Percentiles rank a stretch among this genome's conserved stretches.
These are phyloP conservation scores for Pelecanoides urinatrix DNA, from an alignment of 2,113 vertebrate genomes.

Conservation along the genomic window DNA sequence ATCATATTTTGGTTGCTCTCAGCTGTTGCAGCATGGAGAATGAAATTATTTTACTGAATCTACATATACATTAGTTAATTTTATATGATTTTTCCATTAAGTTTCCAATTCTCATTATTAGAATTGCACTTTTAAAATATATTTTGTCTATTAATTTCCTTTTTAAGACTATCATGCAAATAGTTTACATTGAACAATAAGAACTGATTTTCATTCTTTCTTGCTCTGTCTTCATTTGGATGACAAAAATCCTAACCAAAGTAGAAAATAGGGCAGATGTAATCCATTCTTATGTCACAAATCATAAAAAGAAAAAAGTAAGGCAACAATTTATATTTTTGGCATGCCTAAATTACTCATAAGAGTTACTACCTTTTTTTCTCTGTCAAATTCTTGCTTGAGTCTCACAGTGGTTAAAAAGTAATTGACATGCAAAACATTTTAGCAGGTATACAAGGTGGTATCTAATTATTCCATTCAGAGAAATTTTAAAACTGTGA, in stretches of 20 bases:
- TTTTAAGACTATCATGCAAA: background rate
- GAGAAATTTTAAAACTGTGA: background rate
- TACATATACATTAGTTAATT: background rate
- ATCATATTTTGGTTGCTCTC: background rate
- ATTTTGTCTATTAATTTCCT: background rate
- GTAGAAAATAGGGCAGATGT: background rate
- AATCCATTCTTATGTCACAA: background rate
- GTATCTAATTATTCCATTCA: background rate
- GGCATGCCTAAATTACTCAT: background rate
- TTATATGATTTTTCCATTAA: background rate
- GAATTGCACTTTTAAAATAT: background rate
- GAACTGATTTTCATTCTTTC: background rate
- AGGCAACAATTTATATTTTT: background rate
- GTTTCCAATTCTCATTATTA: background rate
- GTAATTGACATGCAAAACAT: background rate
- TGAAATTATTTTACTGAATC: background rate
- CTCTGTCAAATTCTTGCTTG: background rate
- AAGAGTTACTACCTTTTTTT: background rate
- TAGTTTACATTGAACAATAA: background rate
- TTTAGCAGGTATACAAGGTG: background rate
- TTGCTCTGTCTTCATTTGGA: background rate
- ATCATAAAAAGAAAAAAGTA: background rate
- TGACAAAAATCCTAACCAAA: background rate
- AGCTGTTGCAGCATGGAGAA: background rate
- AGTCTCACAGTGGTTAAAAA: background rate